phyloP scores from a whole-genome alignment of 2,113 vertebrate species.

The Hoplias malabaricus region DNA sequence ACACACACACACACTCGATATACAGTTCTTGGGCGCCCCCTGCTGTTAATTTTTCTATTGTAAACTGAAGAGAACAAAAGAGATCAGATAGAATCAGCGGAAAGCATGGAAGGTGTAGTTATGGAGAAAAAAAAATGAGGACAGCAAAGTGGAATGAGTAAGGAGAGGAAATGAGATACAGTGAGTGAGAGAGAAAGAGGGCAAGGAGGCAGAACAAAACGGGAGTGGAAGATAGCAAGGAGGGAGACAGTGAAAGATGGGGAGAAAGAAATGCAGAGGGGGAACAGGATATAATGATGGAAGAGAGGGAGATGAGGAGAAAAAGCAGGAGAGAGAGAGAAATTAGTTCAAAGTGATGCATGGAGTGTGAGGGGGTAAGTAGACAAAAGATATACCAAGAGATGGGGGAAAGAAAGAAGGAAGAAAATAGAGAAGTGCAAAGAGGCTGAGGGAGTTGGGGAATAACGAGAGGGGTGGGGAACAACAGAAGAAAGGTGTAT shows the following conservation, averaged over 20 bases:
- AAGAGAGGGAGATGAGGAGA: not conserved
- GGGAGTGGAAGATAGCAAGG: too few relatives aligned
- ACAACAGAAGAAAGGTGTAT: not conserved
- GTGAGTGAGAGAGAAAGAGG: not conserved
- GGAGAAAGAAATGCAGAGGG: too few relatives aligned
- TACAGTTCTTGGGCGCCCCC: constrained; percentile 66
- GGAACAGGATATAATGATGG: not conserved
- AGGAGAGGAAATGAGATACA: constrained; percentile 20
- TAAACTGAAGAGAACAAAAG: not conserved
- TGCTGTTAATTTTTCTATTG: constrained; percentile 37
- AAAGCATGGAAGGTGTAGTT: not conserved
- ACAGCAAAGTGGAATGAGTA: constrained; percentile 12
- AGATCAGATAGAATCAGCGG: not conserved
- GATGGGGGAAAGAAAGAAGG: not conserved
- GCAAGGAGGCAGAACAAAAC: not conserved
- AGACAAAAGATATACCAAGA: not conserved
- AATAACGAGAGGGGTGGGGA: too few relatives aligned
- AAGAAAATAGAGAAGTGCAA: too few relatives aligned
- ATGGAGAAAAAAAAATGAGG: not conserved
- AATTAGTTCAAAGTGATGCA: too few relatives aligned
- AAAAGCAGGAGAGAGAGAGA: not conserved
- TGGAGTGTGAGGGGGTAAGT: not conserved
- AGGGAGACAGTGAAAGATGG: too few relatives aligned
- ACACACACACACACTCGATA: not conserved
- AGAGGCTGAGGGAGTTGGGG: too few relatives aligned